Percentiles rank a stretch among this genome's conserved stretches.
Evolutionary conservation across 92 coral and sea anemone genomes (phyloP).

Genomic region (Ricordea florida): DNA sequence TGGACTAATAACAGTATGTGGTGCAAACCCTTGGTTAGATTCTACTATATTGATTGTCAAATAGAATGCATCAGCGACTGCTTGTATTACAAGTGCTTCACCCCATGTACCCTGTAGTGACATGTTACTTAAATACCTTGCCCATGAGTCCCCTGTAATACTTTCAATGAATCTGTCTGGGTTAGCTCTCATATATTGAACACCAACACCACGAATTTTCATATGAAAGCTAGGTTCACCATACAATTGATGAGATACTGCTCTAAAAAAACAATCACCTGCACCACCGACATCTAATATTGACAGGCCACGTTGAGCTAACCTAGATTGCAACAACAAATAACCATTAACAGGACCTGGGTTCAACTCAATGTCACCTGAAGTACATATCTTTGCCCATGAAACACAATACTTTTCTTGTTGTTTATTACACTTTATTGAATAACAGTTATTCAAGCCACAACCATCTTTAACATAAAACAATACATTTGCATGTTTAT

Average conservation of each 20-base stretch:
- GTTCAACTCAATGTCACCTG: not conserved
- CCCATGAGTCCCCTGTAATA: no score
- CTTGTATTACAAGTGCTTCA: no score
- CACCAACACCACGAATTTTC: no score
- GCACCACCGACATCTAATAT: not conserved
- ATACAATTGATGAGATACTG: no score
- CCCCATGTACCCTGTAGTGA: no score
- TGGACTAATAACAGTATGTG: conserved; percentile 23
- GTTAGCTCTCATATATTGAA: no score
- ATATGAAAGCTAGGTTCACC: no score
- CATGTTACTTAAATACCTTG: no score
- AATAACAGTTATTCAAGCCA: not conserved
- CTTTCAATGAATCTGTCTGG: no score
- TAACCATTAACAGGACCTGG: conserved; percentile 1
- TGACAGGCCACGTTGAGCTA: conserved; percentile 5
- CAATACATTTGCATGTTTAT: not conserved
- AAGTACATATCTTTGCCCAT: not conserved
- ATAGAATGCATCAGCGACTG: no score
- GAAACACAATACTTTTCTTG: no score
- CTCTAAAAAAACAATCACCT: conserved; percentile 3
- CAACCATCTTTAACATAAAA: not conserved
- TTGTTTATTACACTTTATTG: no score
- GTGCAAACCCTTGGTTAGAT: conserved; percentile 1
- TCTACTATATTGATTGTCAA: not conserved
- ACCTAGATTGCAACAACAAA: not conserved